A percentile compares a stretch with the other conserved stretches of the same genome.
phyloP scores from a whole-genome alignment of 2,888 invertebrate species.

The Formica aserva region DNA sequence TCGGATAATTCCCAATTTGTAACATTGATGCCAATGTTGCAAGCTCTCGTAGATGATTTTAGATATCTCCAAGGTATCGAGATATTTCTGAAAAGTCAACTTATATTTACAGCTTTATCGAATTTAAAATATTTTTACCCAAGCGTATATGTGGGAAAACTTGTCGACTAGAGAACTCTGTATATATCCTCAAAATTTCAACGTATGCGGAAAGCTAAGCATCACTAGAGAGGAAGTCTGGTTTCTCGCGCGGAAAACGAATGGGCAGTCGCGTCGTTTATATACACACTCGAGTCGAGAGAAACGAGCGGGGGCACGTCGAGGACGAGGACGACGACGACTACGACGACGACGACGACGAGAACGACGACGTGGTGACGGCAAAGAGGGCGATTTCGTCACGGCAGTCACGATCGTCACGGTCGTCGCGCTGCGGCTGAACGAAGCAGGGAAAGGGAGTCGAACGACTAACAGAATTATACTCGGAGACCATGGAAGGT shows the following conservation, averaged over 20 bases:
- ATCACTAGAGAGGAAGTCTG: slow-evolving; percentile 56
- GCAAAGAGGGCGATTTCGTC: slow-evolving; percentile 68
- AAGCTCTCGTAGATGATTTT: slow-evolving; percentile 13
- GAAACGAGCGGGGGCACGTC: slow-evolving; percentile 9
- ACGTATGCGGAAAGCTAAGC: slow-evolving; percentile 2
- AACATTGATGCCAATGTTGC: slow-evolving; percentile 22
- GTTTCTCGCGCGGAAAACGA: slow-evolving; percentile 66
- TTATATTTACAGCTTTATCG: background rate
- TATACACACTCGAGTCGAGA: slow-evolving; percentile 47
- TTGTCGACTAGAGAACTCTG: slow-evolving; percentile 44
- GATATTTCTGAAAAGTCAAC: slow-evolving; percentile 1
- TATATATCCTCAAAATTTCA: slow-evolving; percentile 53
- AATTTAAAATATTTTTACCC: slow-evolving; percentile 3
- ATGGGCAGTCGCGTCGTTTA: slow-evolving; percentile 61
- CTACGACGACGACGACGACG: background rate
- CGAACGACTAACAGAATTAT: slow-evolving; percentile 74
- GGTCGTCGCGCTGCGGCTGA: slow-evolving; percentile 67
- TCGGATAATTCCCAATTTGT: slow-evolving; percentile 5
- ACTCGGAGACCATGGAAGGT: slow-evolving; percentile 73
- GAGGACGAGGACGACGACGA: slow-evolving; percentile 16
- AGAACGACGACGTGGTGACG: slow-evolving; percentile 43
- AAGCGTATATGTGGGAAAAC: background rate
- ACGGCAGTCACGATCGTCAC: slow-evolving; percentile 73
- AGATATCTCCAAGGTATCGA: background rate
- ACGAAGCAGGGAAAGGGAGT: slow-evolving; percentile 16